Conservation (phyloP, 2,888 invertebrate genomes). For the Rhimphoctona megacephalus region DNA sequence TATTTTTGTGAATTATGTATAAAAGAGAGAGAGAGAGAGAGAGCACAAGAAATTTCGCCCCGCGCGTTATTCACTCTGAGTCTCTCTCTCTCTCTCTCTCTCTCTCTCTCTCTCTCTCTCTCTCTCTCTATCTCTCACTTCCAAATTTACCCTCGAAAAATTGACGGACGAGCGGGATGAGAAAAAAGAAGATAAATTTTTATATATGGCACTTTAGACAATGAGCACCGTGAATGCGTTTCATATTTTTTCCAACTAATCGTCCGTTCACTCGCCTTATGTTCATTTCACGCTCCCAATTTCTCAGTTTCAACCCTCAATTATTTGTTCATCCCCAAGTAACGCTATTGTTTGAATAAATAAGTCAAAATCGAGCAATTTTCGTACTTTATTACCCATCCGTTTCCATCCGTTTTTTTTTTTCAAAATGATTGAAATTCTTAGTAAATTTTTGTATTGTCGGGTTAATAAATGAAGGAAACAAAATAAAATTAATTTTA, state of each 20-base stretch:
- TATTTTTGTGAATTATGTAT: constrained; percentile 19
- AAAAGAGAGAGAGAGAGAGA: constrained; percentile 33
- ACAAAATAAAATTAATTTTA: neutral
- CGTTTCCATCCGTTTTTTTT: constrained; percentile 9
- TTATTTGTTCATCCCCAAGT: neutral
- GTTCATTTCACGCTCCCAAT: constrained; percentile 48
- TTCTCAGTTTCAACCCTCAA: neutral
- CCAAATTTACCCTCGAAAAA: constrained; percentile 40
- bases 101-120: constrained; percentile 45
- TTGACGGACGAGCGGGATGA: constrained; percentile 6
- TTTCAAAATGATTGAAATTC: neutral
- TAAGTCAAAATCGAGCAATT: neutral
- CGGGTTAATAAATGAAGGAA: neutral
- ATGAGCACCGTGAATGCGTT: constrained; percentile 60
- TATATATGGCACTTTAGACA: constrained; percentile 73
- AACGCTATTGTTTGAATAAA: neutral
- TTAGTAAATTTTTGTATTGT: neutral
- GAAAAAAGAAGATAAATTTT: constrained; percentile 68
- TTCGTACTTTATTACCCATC: neutral
- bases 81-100: constrained; percentile 46
- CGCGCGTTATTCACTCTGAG: constrained; percentile 77
- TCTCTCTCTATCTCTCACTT: constrained; percentile 54
- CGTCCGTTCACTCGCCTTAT: constrained; percentile 54
- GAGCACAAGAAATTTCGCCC: constrained; percentile 20
- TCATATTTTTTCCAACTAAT: constrained; percentile 63